Evolutionary conservation across 2,888 invertebrate species (phyloP).

Genomic region (Ochlodes sylvanus): DNA sequence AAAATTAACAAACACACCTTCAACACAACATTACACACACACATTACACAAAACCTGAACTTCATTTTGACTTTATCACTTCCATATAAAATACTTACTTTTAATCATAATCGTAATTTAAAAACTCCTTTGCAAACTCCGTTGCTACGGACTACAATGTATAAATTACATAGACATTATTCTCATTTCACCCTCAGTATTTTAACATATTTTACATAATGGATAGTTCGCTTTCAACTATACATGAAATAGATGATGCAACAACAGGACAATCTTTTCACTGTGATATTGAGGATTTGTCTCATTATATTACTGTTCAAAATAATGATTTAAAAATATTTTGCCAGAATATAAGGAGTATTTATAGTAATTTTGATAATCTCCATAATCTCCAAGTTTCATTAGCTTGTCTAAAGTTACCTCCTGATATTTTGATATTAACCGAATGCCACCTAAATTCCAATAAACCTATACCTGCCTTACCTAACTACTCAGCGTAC

Average conservation of each 20-base stretch:
- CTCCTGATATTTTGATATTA: not conserved
- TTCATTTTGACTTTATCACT: too few species aligned
- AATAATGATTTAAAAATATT: not conserved
- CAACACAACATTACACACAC: not conserved
- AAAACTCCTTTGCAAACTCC: too few species aligned
- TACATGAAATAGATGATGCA: not conserved
- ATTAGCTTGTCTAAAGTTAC: not conserved
- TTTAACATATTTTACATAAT: not conserved
- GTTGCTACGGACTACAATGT: too few species aligned
- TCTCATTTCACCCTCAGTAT: not conserved
- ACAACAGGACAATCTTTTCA: not conserved
- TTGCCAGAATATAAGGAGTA: not conserved
- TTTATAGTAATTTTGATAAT: not conserved
- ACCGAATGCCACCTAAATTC: not conserved
- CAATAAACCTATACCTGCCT: not conserved
- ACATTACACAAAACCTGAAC: not conserved
- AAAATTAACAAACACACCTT: not conserved
- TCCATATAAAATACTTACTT: too few species aligned
- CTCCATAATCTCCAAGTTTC: not conserved
- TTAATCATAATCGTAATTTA: too few species aligned
- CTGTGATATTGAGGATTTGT: not conserved
- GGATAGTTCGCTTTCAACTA: too few species aligned
- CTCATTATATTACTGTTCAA: not conserved
- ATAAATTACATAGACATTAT: too few species aligned
- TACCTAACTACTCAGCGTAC: not conserved